Percentiles rank a stretch among this genome's conserved stretches.
Conservation (phyloP, 2,797 vertebrate genomes). For the Dromococcyx pavoninus region DNA sequence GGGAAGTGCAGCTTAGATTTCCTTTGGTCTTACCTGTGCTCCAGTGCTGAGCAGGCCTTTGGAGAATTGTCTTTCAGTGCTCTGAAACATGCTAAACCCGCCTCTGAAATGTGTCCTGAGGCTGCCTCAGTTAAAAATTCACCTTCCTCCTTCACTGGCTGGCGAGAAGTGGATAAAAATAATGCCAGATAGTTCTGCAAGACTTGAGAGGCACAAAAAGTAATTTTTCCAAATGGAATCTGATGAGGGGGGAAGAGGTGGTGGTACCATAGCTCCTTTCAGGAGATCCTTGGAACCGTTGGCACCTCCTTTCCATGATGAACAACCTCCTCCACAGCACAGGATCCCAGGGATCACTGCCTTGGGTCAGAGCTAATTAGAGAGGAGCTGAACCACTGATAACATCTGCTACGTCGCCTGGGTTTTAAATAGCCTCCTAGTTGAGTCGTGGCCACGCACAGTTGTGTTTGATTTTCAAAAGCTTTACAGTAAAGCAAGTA, state of each 20-base stretch:
- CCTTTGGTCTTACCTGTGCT: neutral
- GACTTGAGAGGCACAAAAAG: neutral
- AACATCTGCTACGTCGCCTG: neutral
- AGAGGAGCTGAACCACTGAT: neutral
- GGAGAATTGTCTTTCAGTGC: neutral
- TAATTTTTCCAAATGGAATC: neutral
- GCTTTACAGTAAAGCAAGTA: neutral
- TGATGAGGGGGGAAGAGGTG: neutral
- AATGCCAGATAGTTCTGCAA: neutral
- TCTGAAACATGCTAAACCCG: neutral
- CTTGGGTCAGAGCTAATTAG: conserved; percentile 24
- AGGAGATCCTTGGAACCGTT: neutral
- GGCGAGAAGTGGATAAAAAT: neutral
- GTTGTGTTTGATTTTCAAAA: neutral
- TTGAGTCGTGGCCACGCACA: neutral
- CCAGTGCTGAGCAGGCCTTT: neutral
- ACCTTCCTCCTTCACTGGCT: neutral
- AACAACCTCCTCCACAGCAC: neutral
- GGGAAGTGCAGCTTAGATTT: neutral
- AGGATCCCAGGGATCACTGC: neutral
- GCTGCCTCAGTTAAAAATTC: neutral
- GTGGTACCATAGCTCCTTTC: neutral
- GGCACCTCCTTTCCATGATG: neutral
- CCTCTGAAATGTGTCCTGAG: neutral
- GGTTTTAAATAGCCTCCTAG: neutral